Base-by-base conservation (phyloP, 1,140 invertebrate species). In the Drosophila ficusphila region DNA sequence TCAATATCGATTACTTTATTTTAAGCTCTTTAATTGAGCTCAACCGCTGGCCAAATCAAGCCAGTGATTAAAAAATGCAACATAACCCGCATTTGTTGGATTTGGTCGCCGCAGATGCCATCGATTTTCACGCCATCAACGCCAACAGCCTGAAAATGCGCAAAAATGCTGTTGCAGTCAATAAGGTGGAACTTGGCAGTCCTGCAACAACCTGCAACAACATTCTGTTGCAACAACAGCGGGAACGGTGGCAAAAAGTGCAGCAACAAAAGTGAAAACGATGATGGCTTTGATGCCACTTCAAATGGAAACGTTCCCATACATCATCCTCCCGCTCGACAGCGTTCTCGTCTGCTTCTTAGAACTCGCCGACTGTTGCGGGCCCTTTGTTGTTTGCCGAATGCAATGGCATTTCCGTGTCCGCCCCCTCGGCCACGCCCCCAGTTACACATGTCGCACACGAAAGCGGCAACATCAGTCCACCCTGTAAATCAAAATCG, bases 231-330 rank as follows among this genome's bases (percentile, higher is more conserved):
- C 27, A 23, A 23, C 16, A 33, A 25, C 16, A 46, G 34, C 34
- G 16, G 29, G 21, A 53, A n/a, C 27, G 34, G 16, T 33, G 19
- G 12, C n/a, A n/a, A n/a, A n/a, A n/a, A n/a, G n/a, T n/a, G n/a
- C 60, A 44, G 38, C 48, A 36, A 41, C 64, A 69, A 69, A 31
- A 31, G 65, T 21, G 65, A 56, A 19, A 56, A 69, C 52, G 65
- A 69, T 69, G 73, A 70, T 41, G 73, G 73, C 54, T 79, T 62
- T 79, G 76, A 64, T 79, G 76, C 76, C 76, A 70, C 56, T 75
- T 75, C 70, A 74, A 79, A 79, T 79, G 67, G 62, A 79, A 79
- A 79, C 56, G 76, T 60, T 64, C 38, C 70, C 62, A 70, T 62
- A 64, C 76, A 75, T 57, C 56, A 56, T 61, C 25, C 34, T 52